Evolutionary conservation across 2,888 invertebrate species (phyloP).

Genomic region (Papilio demoleus): DNA sequence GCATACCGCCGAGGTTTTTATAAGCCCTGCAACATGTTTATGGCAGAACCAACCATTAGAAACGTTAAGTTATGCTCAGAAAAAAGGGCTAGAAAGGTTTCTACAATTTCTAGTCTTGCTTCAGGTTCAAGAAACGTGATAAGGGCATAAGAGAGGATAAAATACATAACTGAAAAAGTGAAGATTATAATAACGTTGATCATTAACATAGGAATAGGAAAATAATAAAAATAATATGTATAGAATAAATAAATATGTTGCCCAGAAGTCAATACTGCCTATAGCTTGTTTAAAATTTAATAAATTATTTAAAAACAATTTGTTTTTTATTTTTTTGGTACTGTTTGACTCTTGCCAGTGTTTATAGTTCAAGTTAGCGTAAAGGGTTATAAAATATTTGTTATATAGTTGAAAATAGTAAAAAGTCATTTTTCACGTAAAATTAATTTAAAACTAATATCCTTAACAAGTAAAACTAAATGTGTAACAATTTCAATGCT

Average conservation of each 20-base stretch:
- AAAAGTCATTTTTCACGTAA: too few species aligned
- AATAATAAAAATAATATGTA: too few species aligned
- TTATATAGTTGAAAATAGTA: too few species aligned
- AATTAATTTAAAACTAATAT: too few species aligned
- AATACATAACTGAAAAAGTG: not conserved
- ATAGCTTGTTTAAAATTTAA: not conserved
- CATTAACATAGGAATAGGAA: too few species aligned
- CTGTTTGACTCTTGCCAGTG: not conserved
- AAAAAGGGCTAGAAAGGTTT: not conserved
- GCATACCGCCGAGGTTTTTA: not conserved
- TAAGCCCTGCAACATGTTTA: not conserved
- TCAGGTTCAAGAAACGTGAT: not conserved
- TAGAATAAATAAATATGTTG: not conserved
- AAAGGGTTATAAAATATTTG: too few species aligned
- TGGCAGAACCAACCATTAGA: constrained; percentile 6
- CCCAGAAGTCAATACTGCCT: not conserved
- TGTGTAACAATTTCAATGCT: too few species aligned
- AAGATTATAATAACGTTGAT: not conserved
- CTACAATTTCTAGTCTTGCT: not conserved
- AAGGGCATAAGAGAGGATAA: not conserved
- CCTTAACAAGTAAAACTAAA: too few species aligned
- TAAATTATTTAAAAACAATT: not conserved
- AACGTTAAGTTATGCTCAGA: not conserved
- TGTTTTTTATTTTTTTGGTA: not conserved
- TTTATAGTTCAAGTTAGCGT: not conserved